Evolutionary conservation across 2,113 vertebrate genomes (phyloP), one percentile per base, ranked within the genome.

Genomic region (Xerus inauris): DNA sequence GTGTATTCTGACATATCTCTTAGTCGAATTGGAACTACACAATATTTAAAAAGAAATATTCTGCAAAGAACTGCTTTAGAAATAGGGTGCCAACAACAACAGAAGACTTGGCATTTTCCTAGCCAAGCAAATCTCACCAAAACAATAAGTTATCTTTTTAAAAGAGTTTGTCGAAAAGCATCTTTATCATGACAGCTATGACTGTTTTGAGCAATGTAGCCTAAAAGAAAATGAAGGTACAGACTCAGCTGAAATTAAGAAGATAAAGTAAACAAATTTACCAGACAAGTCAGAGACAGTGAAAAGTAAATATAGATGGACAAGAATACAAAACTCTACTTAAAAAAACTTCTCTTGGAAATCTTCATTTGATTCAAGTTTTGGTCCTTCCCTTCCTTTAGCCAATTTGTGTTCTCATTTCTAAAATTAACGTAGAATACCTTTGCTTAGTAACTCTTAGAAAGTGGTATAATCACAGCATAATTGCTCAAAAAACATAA

Each of bases 41-140:
- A 94, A 76, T 45, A 81, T 69, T 88, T 84, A 28, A 90, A 76
- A 51, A 81, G 5, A 95, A 96, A 88, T 64, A 64, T 64, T 69
- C 79, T 35, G 17, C 84, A 94, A 95, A 91, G 77, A 86, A 89
- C 14, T 54, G 30, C 38, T 77, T 72, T 49, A 49, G 24, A 67
- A 88, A 92, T 89, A 87, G 16, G 30, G 22, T 26, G 84, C 64
- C 40, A 85, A 67, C 64, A 69, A n/a, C 65, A 67, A 32, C 16
- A 93, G 91, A 79, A 17, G 5, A 8, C 35, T 54, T 93, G 38
- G 49, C 69, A 38, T 40, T 3, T 89, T 82, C 92, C 49, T 35
- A 71, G 42, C 7, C 65, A 88, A 89, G 32, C 26, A 92, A 89
- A 12, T 64, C 32, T 86, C 35, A 47, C 17, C 40, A 11, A 81